These are phyloP conservation scores for Dynastes grantii DNA, from an alignment of 2,888 invertebrate species.

Conservation along the genomic window DNA sequence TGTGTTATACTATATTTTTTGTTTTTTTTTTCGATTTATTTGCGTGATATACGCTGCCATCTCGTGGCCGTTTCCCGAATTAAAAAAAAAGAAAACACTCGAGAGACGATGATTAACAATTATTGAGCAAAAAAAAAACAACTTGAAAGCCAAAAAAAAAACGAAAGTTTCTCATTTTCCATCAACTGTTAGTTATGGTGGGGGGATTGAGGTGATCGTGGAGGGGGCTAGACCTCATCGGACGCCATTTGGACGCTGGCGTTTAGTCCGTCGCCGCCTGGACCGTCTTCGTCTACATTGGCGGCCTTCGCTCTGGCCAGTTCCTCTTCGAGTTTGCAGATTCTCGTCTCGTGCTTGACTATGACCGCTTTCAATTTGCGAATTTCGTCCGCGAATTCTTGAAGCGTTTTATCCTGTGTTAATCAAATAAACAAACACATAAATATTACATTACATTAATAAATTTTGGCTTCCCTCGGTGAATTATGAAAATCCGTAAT, in stretches of 20 bases:
- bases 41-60: background rate
- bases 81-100: background rate
- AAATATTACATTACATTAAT: too few species aligned
- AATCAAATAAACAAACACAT: background rate
- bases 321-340: conserved; percentile 84
- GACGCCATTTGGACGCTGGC: conserved; percentile 71
- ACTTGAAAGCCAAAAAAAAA: conserved; percentile 28
- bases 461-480: too few species aligned
- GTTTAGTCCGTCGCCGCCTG: conserved; percentile 68
- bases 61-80: conserved; percentile 7
- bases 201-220: background rate
- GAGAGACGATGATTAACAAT: conserved; percentile 8
- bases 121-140: conserved; percentile 30
- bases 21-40: conserved; percentile 17
- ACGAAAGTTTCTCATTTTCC: conserved; percentile 17
- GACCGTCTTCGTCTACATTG: conserved; percentile 66
- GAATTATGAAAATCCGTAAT: too few species aligned
- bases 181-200: background rate
- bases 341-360: conserved; percentile 93
- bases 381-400: conserved; percentile 91
- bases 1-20: background rate
- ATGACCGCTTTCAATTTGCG: conserved; percentile 94
- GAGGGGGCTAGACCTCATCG: conserved; percentile 73
- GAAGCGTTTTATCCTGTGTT: conserved; percentile 80
- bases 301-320: conserved; percentile 66